Evolutionary conservation across 2,113 vertebrate species (phyloP).

Genomic region (Aleadryas rufinucha): DNA sequence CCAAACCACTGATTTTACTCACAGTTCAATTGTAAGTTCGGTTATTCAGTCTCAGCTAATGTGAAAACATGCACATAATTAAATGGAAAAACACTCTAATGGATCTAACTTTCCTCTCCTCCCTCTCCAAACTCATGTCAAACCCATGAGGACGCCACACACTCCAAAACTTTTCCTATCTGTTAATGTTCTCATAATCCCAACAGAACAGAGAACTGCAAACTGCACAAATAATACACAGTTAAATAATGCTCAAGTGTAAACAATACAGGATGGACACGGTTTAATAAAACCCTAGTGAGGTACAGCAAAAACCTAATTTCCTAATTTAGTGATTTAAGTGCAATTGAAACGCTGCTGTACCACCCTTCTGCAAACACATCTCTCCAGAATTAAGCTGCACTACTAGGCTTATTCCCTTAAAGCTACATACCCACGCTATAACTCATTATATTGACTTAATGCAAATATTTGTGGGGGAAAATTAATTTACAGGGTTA

Average conservation of each 20-base stretch:
- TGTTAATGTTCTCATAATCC: not conserved
- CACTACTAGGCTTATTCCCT: not conserved
- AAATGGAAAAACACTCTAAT: not conserved
- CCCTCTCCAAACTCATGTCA: not conserved
- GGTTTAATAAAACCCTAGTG: not conserved
- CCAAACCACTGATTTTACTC: not conserved
- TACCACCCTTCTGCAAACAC: not conserved
- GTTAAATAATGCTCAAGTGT: not conserved
- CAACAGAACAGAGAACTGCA: not conserved
- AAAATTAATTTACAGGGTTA: constrained; percentile 46
- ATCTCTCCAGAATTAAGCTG: not conserved
- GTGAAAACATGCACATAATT: not conserved
- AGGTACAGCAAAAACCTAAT: not conserved
- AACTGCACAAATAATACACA: not conserved
- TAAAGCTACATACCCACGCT: constrained; percentile 17
- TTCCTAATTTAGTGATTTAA: not conserved
- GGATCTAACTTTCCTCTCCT: not conserved
- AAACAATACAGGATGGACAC: constrained; percentile 33
- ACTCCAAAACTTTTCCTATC: not conserved
- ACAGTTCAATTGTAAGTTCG: not conserved
- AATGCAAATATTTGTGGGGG: constrained; percentile 9
- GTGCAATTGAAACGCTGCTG: not conserved
- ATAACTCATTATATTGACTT: constrained; percentile 17
- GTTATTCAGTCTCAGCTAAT: not conserved
- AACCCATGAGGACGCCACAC: not conserved